A percentile compares a stretch with the other conserved stretches of the same genome.
Conservation (phyloP, 2,797 vertebrate genomes). For the Arrhamphus sclerolepis region DNA sequence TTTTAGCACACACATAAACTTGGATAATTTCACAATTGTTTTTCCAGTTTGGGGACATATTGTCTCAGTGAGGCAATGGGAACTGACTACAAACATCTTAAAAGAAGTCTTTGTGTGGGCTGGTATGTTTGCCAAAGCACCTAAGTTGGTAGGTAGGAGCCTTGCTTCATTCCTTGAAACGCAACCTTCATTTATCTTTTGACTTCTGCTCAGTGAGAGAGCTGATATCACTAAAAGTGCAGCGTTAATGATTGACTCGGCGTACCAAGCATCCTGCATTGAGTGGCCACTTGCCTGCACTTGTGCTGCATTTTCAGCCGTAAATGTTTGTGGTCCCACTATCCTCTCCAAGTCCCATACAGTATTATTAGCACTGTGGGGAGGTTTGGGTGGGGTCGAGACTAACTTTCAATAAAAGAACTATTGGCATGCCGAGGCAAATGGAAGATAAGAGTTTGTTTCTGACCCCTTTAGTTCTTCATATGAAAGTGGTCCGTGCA, state of each 20-base stretch:
- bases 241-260: conserved; percentile 78
- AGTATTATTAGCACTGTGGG: conserved; percentile 67
- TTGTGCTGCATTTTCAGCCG: conserved; percentile 70
- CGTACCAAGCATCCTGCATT: conserved; percentile 61
- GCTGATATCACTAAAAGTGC: conserved; percentile 74
- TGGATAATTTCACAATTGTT: conserved; percentile 43
- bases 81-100: conserved; percentile 48
- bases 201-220: conserved; percentile 54
- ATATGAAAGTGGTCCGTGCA: conserved; percentile 71
- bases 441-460: conserved; percentile 74
- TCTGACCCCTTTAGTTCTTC: conserved; percentile 68
- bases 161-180: conserved; percentile 58
- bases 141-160: conserved; percentile 49
- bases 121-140: conserved; percentile 67
- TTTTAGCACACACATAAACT: conserved; percentile 12
- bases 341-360: conserved; percentile 68
- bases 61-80: conserved; percentile 44
- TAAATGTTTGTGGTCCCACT: conserved; percentile 75
- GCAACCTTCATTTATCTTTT: conserved; percentile 74
- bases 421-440: conserved; percentile 70
- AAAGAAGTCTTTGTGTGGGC: conserved; percentile 44
- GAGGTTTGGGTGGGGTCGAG: conserved; percentile 48
- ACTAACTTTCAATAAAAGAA: conserved; percentile 73
- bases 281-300: conserved; percentile 76
- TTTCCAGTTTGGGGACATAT: conserved; percentile 36